phyloP scores from a whole-genome alignment of 2,113 vertebrate genomes.

The Ptilonorhynchus violaceus region DNA sequence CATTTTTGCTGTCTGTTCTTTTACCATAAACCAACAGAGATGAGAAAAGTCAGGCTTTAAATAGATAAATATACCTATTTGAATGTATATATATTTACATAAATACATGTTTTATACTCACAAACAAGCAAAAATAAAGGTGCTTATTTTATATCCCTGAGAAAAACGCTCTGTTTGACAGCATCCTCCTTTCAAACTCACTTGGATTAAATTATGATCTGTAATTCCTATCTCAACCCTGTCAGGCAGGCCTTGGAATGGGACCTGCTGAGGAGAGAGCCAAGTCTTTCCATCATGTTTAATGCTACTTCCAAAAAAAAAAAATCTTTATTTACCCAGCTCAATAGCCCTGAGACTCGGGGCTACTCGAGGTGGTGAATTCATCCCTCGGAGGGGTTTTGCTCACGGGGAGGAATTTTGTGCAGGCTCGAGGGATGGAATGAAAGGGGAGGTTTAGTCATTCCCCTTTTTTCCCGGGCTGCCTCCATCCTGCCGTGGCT shows the following conservation, averaged over 20 bases:
- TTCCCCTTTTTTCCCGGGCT: background rate
- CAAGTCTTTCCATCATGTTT: background rate
- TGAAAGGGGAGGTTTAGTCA: background rate
- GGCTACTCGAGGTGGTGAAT: background rate
- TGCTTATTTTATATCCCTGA: background rate
- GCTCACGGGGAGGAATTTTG: background rate
- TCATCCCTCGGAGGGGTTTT: background rate
- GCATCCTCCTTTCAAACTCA: background rate
- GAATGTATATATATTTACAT: background rate
- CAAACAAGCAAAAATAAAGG: background rate
- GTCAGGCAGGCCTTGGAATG: background rate
- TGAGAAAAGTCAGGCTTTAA: background rate
- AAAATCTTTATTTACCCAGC: background rate
- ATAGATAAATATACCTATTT: background rate
- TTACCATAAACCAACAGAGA: background rate
- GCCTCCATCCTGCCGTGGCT: background rate
- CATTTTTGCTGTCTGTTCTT: background rate
- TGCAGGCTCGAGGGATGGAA: background rate
- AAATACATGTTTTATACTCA: background rate
- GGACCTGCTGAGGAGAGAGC: background rate
- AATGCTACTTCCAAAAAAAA: background rate
- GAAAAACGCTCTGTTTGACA: background rate
- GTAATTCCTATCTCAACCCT: background rate
- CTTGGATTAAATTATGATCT: background rate
- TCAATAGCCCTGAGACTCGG: background rate